These are phyloP conservation scores for Cirrhinus molitorella DNA, from an alignment of 2,797 vertebrate genomes.

Conservation along the genomic window DNA sequence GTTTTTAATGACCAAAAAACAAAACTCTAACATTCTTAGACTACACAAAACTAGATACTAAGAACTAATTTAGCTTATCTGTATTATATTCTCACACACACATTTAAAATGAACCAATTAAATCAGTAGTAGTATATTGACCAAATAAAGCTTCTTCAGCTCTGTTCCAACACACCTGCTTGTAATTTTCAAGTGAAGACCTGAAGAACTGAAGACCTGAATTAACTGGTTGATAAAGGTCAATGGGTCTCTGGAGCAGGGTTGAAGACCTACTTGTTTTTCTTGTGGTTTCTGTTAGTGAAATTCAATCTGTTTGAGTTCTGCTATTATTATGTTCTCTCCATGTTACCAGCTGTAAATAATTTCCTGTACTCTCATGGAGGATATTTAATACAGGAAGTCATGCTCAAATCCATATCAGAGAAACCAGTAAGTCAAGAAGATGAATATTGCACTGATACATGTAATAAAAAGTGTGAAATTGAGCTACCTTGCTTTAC, in stretches of 20 bases:
- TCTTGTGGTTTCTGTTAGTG: neutral
- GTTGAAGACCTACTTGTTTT: neutral
- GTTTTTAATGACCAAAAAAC: neutral
- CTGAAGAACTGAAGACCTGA: neutral
- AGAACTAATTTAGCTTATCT: neutral
- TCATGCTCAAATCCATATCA: neutral
- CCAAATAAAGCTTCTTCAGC: neutral
- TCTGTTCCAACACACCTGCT: neutral
- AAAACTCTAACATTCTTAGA: neutral
- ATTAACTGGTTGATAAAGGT: neutral
- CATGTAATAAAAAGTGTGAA: neutral
- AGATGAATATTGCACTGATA: neutral
- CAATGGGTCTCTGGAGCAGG: neutral
- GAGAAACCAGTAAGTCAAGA: neutral
- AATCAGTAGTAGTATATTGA: neutral
- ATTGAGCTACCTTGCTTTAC: neutral
- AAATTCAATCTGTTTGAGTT: constrained; percentile 20
- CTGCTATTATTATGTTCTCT: constrained; percentile 23
- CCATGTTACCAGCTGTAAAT: constrained; percentile 16
- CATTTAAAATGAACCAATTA: neutral
- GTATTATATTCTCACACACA: neutral
- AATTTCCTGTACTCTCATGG: constrained; percentile 3
- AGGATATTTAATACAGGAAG: constrained; percentile 13
- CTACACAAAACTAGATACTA: neutral
- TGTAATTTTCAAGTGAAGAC: neutral